These are phyloP conservation scores for Scaptomyza reducta DNA, from an alignment of 2,888 invertebrate species.

Conservation along the genomic window DNA sequence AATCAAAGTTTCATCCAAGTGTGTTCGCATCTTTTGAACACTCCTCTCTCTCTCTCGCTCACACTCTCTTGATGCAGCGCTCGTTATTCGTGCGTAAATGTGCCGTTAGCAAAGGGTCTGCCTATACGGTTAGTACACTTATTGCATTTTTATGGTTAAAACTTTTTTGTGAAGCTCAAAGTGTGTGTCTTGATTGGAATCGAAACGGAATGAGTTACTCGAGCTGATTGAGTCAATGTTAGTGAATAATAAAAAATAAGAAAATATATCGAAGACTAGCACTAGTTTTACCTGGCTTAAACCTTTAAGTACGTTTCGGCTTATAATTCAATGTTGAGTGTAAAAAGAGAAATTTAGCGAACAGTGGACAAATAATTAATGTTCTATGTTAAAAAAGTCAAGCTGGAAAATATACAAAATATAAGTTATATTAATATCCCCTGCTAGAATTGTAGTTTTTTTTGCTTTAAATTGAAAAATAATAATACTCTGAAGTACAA, in stretches of 20 bases:
- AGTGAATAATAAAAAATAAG: not conserved
- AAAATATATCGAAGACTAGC: not conserved
- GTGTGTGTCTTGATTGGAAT: constrained; percentile 46
- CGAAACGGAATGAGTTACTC: constrained; percentile 32
- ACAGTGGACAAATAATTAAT: no score
- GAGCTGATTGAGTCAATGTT: constrained; percentile 34
- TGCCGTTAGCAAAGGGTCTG: constrained; percentile 70
- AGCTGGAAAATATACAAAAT: no score
- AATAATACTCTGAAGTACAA: no score
- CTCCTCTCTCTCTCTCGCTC: constrained; percentile 6
- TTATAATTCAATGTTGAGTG: not conserved
- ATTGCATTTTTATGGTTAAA: constrained; percentile 72
- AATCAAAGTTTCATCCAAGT: constrained; percentile 62
- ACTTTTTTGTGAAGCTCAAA: constrained; percentile 46
- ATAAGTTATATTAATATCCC: no score
- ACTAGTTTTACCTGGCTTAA: not conserved
- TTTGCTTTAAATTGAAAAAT: no score
- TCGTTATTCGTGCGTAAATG: constrained; percentile 74
- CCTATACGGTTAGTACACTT: constrained; percentile 60
- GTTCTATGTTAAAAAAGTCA: no score
- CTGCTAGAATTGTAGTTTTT: no score
- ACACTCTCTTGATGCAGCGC: constrained; percentile 33
- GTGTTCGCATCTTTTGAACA: constrained; percentile 38
- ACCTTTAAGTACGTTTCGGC: not conserved
- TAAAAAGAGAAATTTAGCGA: not conserved